Base-by-base conservation (phyloP, 2,113 vertebrate species). In the Panurus biarmicus region DNA sequence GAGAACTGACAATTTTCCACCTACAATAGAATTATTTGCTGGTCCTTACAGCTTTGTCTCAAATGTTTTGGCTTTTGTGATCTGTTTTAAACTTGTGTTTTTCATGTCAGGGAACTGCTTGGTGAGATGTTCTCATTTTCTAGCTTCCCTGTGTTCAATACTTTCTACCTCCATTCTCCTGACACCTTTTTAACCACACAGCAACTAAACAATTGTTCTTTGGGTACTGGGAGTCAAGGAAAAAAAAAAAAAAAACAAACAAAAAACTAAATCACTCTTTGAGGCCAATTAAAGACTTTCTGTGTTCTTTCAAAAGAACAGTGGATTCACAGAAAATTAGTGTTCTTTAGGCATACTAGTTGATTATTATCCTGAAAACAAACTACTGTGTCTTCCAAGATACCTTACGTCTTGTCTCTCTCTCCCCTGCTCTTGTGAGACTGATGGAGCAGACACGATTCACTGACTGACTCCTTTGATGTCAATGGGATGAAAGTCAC, bases 391-490 rank as follows among this genome's bases (percentile, higher is more conserved):
- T 67, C 53, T 89, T 87, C 44, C 54, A 62, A 36, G 33, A 50
- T 62, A 50, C 17, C 31, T 54, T 54, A 35, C 29, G 13, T 19
- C 29, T 83, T 93, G 75, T 88, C 14, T 44, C 13, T 72, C 25
- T 42, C 31, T 25, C 53, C 83, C 57, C 53, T 44, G 13, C 19
- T 91, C 50, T 62, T 61, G 15, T 61, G 78, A 76, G 56, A 47
- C 51, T 71, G 58, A 83, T 28, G 56, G 51, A 61, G 79, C 51
- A 91, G 51, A 35, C 45, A 44, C 0, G 0, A 77, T 79, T 83
- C 64, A 51, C 48, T 70, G 66, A 28, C 22, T 28, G 73, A 69
- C 38, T 94, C 54, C 44, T 96, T 94, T 96, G 91, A 96, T 94
- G 75, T 77, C 75, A 58, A 9, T 17, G 11, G 71, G 64, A 94